These are phyloP conservation scores for Coenobita brevimanus DNA, from an alignment of 1,140 invertebrate genomes.

Conservation along the genomic window DNA sequence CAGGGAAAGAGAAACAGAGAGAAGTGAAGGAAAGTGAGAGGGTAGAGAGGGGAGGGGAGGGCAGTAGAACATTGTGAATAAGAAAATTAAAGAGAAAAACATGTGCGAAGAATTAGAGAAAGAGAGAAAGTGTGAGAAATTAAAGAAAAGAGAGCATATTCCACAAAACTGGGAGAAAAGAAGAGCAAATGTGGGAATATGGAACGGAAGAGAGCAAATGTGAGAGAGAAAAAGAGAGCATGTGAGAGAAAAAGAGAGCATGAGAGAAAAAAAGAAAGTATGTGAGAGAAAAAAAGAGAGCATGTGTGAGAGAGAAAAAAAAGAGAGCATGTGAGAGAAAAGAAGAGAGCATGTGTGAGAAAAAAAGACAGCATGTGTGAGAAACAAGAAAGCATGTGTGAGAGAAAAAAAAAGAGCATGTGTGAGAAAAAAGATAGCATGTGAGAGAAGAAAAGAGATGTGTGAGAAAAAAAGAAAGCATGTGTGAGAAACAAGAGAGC, in stretches of 20 bases:
- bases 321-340: neutral
- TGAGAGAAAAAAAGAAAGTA: too few relatives aligned
- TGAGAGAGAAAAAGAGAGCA: neutral
- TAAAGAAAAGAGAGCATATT: neutral
- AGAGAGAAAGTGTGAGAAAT: too few relatives aligned
- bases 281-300: too few relatives aligned
- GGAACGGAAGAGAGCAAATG: neutral
- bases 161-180: neutral
- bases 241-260: neutral
- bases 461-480: neutral
- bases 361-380: too few relatives aligned
- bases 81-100: neutral
- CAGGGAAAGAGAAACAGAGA: neutral
- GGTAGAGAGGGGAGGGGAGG: too few relatives aligned
- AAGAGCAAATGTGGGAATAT: neutral
- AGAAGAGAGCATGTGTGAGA: too few relatives aligned
- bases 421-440: too few relatives aligned
- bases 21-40: neutral
- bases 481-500: neutral
- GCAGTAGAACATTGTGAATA: neutral
- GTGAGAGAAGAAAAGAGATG: neutral
- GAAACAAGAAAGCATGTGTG: too few relatives aligned
- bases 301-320: neutral
- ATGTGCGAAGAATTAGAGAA: neutral
- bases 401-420: too few relatives aligned